phyloP scores from a whole-genome alignment of 2,888 invertebrate species.

The Agapetus fuscipes region DNA sequence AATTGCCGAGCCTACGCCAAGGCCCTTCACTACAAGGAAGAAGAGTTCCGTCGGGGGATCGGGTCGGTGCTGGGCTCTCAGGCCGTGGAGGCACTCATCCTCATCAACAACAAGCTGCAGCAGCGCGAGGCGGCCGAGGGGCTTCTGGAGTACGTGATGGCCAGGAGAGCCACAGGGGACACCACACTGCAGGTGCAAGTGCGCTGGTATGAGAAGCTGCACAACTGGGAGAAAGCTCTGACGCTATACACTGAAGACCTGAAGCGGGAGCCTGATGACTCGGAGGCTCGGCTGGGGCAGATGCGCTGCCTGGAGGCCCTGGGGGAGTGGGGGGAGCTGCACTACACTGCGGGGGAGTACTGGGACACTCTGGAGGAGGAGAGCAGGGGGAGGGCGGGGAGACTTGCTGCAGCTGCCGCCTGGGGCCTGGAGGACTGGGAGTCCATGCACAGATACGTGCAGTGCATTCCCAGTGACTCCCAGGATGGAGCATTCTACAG shows the following conservation, averaged over 20 bases:
- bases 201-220: conserved; percentile 97
- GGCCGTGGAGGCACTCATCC: conserved; percentile 88
- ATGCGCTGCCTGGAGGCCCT: conserved; percentile 94
- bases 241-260: conserved; percentile 75
- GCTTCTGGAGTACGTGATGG: conserved; percentile 80
- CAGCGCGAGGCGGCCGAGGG: conserved; percentile 98
- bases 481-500: conserved; percentile 95
- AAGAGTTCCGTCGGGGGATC: conserved; percentile 79
- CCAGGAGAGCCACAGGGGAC: conserved; percentile 58
- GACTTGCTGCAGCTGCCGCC: conserved; percentile 88
- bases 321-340: conserved; percentile 89
- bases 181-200: conserved; percentile 60
- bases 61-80: conserved; percentile 73
- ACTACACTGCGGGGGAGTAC: conserved; percentile 67
- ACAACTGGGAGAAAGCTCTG: conserved; percentile 97
- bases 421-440: conserved; percentile 96
- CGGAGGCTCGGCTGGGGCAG: conserved; percentile 80
- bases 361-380: conserved; percentile 60
- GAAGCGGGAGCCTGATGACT: conserved; percentile 52
- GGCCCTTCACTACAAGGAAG: conserved; percentile 65
- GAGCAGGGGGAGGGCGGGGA: conserved; percentile 60
- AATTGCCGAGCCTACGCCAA: conserved; percentile 72
- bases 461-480: conserved; percentile 80
- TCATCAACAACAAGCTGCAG: conserved; percentile 96
- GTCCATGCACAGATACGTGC: conserved; percentile 85